Base-by-base conservation (phyloP, 2,113 vertebrate genomes). In the Scortum barcoo region DNA sequence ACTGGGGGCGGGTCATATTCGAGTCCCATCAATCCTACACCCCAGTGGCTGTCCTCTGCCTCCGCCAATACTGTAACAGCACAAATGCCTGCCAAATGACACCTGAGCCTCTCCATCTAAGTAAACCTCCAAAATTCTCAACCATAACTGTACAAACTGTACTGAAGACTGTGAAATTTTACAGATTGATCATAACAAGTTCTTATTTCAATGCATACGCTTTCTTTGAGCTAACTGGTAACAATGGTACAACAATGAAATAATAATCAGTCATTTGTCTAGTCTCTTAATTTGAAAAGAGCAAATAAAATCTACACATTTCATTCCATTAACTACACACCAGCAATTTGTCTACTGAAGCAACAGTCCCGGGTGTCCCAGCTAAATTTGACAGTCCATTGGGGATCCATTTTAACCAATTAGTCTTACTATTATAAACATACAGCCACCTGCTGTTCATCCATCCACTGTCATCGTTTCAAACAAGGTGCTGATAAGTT, bases 61-160 rank as follows among this genome's bases (percentile, higher is more conserved):
- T 76, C 42, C 20, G 42, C 83, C 74, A 63, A 26, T 40, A 79
- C 67, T 80, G 86, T 74, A 86, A 63, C 66, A 81, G 80, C 76
- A 84, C 50, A 72, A 87, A 84, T 53, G 50, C 38, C 46, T 83
- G 81, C 72, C 69, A 86, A 81, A 72, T 72, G 84, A 86, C 80
- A 91, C 80, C 60, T 26, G 62, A 88, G 76, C 76, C 40, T 40
- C 67, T 86, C 40, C 14, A 20, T 53, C 60, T 70, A 68, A 72
- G 68, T 79, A 80, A 77, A 73, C 80, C 86, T 65, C 65, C 30
- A 24, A 70, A 75, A 78, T 26, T 58, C 60, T 73, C 58, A 77
- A 72, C 72, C 67, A 77, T 62, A 86, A 78, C 54, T n/a, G 44
- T 80, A 44, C 61, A 86, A 86, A 78, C 56, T n/a, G n/a, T n/a